These are phyloP conservation scores for Ormia ochracea DNA, from an alignment of 2,888 invertebrate species.

Conservation along the genomic window DNA sequence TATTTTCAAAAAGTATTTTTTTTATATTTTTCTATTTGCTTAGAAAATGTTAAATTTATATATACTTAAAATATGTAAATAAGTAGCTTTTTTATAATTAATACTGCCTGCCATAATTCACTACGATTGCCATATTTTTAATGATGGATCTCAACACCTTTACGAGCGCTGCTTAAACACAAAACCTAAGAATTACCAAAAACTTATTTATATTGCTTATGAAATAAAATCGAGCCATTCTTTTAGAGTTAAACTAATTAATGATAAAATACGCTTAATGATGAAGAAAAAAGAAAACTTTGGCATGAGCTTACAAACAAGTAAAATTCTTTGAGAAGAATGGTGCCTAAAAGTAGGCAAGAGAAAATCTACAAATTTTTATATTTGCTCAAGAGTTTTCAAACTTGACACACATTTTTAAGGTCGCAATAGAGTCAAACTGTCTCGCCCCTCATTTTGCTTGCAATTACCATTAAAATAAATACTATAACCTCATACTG, in stretches of 20 bases:
- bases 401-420: conserved; percentile 7
- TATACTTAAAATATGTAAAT: too few relatives aligned
- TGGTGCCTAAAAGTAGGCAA: neutral
- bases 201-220: too few relatives aligned
- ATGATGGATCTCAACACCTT: too few relatives aligned
- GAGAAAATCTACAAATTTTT: neutral
- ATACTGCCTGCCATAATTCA: too few relatives aligned
- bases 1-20: too few relatives aligned
- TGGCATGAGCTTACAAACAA: neutral
- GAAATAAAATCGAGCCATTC: neutral
- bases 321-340: neutral
- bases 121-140: too few relatives aligned
- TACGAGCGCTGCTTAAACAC: too few relatives aligned
- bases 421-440: neutral
- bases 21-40: too few relatives aligned
- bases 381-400: neutral
- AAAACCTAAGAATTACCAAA: too few relatives aligned
- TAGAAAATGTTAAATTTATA: too few relatives aligned
- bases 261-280: conserved; percentile 3
- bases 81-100: too few relatives aligned
- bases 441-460: neutral
- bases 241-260: neutral
- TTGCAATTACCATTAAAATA: conserved; percentile 4
- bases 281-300: neutral
- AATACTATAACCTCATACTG: conserved; percentile 19